Evolutionary conservation across 2,797 vertebrate genomes (phyloP).

Genomic region (Rhadinocentrus ornatus): DNA sequence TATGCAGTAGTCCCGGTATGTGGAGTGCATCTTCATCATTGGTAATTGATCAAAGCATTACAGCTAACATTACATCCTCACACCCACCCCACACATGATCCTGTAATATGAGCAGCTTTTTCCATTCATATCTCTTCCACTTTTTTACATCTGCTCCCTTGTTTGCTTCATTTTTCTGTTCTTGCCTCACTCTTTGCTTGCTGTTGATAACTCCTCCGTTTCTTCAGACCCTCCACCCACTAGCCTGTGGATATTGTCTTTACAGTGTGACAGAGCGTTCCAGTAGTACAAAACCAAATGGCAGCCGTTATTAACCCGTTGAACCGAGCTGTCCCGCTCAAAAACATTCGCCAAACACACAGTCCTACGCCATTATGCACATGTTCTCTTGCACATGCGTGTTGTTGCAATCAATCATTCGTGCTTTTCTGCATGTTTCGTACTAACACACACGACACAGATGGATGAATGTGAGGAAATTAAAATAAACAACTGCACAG

Average conservation of each 20-base stretch:
- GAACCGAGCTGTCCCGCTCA: constrained; percentile 54
- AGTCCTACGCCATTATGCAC: constrained; percentile 23
- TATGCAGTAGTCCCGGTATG: constrained; percentile 10
- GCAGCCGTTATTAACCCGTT: constrained; percentile 65
- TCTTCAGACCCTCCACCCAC: constrained; percentile 35
- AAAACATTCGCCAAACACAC: constrained; percentile 38
- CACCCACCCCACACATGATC: constrained; percentile 47
- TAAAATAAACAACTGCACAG: constrained; percentile 49
- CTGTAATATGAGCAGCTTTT: constrained; percentile 30
- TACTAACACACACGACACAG: constrained; percentile 37
- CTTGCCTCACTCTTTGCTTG: constrained; percentile 26
- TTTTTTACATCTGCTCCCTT: constrained; percentile 31
- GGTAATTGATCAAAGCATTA: constrained; percentile 75
- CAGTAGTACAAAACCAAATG: constrained; percentile 59
- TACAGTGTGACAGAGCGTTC: constrained; percentile 26
- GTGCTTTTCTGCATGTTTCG: constrained; percentile 11
- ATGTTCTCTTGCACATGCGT: constrained; percentile 39
- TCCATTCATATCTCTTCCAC: constrained; percentile 16
- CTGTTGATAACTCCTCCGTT: constrained; percentile 22
- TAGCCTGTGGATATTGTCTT: constrained; percentile 47
- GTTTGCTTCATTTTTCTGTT: constrained; percentile 36
- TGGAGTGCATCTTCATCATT: constrained; percentile 63
- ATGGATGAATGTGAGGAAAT: constrained; percentile 56
- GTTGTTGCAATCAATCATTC: constrained; percentile 58
- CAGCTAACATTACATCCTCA: constrained; percentile 45